Conservation (phyloP, 2,113 vertebrate species). For the Xenopus tropicalis region DNA sequence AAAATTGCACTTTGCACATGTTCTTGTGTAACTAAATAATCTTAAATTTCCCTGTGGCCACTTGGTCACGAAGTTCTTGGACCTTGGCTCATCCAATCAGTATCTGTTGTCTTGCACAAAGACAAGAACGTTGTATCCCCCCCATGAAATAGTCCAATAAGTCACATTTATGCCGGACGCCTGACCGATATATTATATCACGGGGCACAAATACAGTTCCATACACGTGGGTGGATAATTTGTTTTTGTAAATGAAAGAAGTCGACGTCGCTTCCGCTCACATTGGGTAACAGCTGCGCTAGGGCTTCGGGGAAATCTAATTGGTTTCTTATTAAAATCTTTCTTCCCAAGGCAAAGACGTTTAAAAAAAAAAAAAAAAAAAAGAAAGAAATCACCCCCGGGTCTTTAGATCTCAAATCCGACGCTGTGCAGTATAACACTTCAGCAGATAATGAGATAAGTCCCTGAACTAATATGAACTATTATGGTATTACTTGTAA, state of each 20-base stretch:
- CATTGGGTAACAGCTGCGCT: neutral
- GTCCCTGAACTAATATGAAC: neutral
- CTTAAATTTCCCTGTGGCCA: no score
- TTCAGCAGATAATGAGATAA: neutral
- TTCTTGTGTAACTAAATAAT: no score
- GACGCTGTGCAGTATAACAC: neutral
- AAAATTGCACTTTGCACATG: no score
- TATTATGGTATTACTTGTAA: conserved; percentile 6
- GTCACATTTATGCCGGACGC: no score
- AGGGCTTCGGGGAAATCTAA: conserved; percentile 27
- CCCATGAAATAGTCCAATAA: no score
- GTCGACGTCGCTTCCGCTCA: neutral
- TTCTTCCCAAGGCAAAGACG: conserved; percentile 15
- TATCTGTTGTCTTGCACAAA: no score
- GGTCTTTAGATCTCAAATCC: neutral
- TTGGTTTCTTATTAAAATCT: conserved; percentile 40
- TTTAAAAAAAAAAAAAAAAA: neutral
- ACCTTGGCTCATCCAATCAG: no score
- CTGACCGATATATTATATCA: neutral
- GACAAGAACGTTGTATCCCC: no score
- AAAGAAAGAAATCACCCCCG: neutral
- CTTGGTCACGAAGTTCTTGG: no score
- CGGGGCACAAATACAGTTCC: neutral
- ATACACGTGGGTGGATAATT: conserved; percentile 4
- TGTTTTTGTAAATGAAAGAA: conserved; percentile 17